Evolutionary conservation across 2,797 vertebrate genomes (phyloP).

Genomic region (Typhlichthys eigenmanni): DNA sequence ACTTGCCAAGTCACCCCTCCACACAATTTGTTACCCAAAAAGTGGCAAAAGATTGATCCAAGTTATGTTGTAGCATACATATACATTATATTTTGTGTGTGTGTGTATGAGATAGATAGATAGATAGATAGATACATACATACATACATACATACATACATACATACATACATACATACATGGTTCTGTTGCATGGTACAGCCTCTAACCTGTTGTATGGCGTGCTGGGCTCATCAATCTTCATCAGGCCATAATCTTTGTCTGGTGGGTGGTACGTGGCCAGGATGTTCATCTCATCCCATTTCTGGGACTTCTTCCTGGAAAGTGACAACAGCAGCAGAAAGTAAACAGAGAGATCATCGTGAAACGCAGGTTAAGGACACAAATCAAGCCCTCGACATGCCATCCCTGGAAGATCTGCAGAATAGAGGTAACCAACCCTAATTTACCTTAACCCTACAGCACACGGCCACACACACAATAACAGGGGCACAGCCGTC

Average conservation of each 20-base stretch:
- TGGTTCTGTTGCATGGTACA: slow-evolving; percentile 1
- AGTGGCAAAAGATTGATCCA: no score
- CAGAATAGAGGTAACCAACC: no score
- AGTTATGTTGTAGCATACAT: no score
- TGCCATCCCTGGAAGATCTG: no score
- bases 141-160: no score
- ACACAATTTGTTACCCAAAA: background rate
- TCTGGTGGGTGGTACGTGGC: slow-evolving; percentile 95
- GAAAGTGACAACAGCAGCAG: slow-evolving; percentile 37
- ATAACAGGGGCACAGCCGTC: no score
- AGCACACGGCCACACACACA: no score
- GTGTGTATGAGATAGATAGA: no score
- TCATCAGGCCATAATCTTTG: slow-evolving; percentile 98
- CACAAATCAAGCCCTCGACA: background rate
- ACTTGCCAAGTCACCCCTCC: slow-evolving; percentile 25
- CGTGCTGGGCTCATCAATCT: slow-evolving; percentile 97
- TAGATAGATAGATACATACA: no score
- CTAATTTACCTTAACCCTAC: no score
- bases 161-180: no score
- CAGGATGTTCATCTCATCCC: slow-evolving; percentile 99
- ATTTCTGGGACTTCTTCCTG: slow-evolving; percentile 97
- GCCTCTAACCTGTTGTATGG: slow-evolving; percentile 89
- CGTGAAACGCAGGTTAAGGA: slow-evolving; percentile 10
- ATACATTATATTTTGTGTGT: no score
- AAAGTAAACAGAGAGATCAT: slow-evolving; percentile 21